phyloP scores from a whole-genome alignment of 1,140 invertebrate genomes.

The Stegodyphus mimosarum region DNA sequence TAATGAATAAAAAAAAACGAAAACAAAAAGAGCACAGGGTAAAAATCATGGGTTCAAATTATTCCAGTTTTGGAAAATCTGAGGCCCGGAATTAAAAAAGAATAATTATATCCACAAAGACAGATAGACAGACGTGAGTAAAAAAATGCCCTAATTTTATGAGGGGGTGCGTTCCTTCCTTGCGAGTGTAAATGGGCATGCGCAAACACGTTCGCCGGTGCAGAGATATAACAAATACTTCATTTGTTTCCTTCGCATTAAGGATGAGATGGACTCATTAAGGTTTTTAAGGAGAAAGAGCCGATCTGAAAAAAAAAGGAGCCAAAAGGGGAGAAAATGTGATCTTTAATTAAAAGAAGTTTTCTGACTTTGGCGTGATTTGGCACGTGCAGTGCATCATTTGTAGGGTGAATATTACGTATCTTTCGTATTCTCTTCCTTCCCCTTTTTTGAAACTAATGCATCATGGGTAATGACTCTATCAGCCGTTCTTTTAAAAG shows the following conservation, averaged over 20 bases:
- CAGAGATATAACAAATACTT: constrained; percentile 3
- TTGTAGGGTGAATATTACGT: not conserved
- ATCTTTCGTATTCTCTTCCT: not conserved
- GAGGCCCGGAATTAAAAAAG: not conserved
- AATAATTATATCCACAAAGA: not conserved
- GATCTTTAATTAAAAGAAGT: constrained; percentile 3
- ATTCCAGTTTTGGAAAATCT: not conserved
- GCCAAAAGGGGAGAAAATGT: not conserved
- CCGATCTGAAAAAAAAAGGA: not conserved
- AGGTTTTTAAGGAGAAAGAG: not conserved
- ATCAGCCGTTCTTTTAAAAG: not conserved
- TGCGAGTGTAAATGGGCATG: not conserved
- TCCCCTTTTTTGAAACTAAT: not conserved
- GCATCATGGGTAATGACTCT: not conserved
- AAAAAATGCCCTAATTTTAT: not conserved
- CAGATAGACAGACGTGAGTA: not conserved
- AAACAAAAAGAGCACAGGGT: not conserved
- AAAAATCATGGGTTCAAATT: not conserved
- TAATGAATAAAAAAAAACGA: not conserved
- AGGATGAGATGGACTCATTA: not conserved
- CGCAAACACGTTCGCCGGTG: not conserved
- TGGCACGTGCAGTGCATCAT: not conserved
- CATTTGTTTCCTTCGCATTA: not conserved
- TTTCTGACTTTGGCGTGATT: not conserved
- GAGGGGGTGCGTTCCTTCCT: no score